A percentile compares a stretch with the other conserved stretches of the same genome.
phyloP scores from a whole-genome alignment of 2,113 vertebrate genomes.

The Melanostigma gelatinosum region DNA sequence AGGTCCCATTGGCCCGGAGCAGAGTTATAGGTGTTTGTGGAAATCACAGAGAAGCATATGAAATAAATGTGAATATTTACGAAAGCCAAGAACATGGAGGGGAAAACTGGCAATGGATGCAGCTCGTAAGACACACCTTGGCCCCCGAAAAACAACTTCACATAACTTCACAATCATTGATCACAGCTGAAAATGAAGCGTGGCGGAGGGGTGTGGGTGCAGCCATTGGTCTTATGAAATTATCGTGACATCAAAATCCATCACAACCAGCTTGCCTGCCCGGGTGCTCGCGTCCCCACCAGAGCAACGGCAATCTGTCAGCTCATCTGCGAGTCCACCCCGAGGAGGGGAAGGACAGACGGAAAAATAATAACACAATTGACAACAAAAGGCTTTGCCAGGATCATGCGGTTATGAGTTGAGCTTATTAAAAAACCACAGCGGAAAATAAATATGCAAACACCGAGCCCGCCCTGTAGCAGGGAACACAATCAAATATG shows the following conservation, averaged over 20 bases:
- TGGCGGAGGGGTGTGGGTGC: conserved; percentile 12
- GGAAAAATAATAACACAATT: conserved; percentile 69
- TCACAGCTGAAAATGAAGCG: conserved; percentile 26
- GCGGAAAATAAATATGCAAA: conserved; percentile 69
- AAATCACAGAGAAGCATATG: conserved; percentile 31
- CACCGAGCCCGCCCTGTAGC: conserved; percentile 22
- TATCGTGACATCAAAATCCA: conserved; percentile 66
- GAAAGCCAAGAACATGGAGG: conserved; percentile 1
- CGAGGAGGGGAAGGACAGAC: conserved; percentile 39
- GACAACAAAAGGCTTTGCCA: conserved; percentile 70
- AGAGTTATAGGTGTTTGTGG: conserved; percentile 26
- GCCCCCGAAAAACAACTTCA: conserved; percentile 21
- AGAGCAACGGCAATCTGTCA: conserved; percentile 75
- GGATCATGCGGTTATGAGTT: conserved; percentile 60
- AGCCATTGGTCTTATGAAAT: conserved; percentile 59
- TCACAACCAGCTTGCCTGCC: conserved; percentile 49
- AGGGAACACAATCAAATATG: conserved; percentile 62
- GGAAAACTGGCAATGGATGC: conserved; percentile 14
- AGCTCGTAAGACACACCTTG: conserved; percentile 56
- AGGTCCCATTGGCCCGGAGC: neutral
- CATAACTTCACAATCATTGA: conserved; percentile 44
- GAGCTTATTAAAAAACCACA: conserved; percentile 73
- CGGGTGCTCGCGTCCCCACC: conserved; percentile 45
- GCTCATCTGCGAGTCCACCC: conserved; percentile 69
- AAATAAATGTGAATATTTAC: conserved; percentile 62